These are phyloP conservation scores for Cancer borealis DNA, from an alignment of 2,888 invertebrate species.

Conservation along the genomic window DNA sequence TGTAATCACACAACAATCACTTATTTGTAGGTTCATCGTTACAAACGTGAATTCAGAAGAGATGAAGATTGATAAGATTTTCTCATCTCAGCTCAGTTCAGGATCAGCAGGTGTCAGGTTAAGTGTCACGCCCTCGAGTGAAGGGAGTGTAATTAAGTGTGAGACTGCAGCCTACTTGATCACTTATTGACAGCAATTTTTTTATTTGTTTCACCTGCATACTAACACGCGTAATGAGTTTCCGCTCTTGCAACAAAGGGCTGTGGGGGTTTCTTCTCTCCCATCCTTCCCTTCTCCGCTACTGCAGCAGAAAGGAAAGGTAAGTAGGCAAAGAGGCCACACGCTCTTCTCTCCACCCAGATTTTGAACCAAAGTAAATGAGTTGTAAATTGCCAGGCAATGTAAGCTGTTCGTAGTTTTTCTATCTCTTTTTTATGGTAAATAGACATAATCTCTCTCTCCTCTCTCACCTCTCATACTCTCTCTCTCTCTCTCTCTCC, in stretches of 20 bases:
- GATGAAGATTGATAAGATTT: neutral
- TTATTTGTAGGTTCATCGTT: neutral
- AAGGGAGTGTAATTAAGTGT: neutral
- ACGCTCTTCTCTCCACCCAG: neutral
- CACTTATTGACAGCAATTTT: neutral
- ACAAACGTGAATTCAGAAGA: neutral
- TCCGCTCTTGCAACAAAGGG: neutral
- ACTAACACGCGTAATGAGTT: neutral
- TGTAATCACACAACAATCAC: neutral
- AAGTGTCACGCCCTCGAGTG: neutral
- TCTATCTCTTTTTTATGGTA: neutral
- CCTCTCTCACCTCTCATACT: neutral
- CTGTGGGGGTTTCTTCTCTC: neutral
- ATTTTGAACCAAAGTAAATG: neutral
- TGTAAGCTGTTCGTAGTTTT: neutral
- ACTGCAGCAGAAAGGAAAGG: neutral
- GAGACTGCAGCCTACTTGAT: neutral
- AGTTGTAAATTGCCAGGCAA: neutral
- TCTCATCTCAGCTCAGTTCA: neutral
- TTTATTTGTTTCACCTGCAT: neutral
- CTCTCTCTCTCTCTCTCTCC: neutral
- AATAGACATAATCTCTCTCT: neutral
- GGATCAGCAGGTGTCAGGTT: neutral
- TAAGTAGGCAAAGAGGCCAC: neutral
- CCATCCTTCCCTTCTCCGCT: neutral